phyloP scores from a whole-genome alignment of 2,113 vertebrate species.

The Synchiropus splendidus region DNA sequence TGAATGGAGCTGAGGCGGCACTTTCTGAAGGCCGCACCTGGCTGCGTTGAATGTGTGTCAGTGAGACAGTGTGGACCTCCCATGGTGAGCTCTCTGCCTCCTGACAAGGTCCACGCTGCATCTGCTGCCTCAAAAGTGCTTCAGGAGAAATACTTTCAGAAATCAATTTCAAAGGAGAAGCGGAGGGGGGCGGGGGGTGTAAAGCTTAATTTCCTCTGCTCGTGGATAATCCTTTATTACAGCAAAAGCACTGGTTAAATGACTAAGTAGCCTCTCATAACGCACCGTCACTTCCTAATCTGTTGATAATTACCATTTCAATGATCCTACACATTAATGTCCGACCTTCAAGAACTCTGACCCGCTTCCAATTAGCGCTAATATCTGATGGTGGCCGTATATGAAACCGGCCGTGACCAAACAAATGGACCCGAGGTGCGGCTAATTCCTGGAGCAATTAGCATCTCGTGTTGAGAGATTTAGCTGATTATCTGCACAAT shows the following conservation, averaged over 20 bases:
- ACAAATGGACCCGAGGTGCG: slow-evolving; percentile 98
- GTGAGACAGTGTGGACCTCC: not conserved
- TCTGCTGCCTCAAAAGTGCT: not conserved
- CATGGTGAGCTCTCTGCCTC: not conserved
- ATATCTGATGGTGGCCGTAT: slow-evolving; percentile 93
- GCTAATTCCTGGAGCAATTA: slow-evolving; percentile 99
- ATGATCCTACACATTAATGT: slow-evolving; percentile 95
- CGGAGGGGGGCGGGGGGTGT: slow-evolving; percentile 2
- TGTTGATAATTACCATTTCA: slow-evolving; percentile 99
- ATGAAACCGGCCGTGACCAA: slow-evolving; percentile 99
- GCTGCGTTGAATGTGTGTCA: not conserved
- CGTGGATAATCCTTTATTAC: slow-evolving; percentile 86
- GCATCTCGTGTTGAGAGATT: slow-evolving; percentile 99
- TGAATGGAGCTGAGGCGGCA: too few species aligned
- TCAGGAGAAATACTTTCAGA: slow-evolving; percentile 2
- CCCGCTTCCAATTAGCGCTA: slow-evolving; percentile 97
- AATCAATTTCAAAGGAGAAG: slow-evolving; percentile 20
- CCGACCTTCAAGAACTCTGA: slow-evolving; percentile 99
- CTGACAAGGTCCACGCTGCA: not conserved
- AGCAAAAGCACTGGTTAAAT: slow-evolving; percentile 86
- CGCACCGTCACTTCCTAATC: slow-evolving; percentile 98
- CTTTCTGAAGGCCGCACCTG: not conserved
- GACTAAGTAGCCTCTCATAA: slow-evolving; percentile 92
- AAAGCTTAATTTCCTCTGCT: slow-evolving; percentile 34
- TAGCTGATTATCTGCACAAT: slow-evolving; percentile 99